Percentiles rank a stretch among this genome's conserved stretches.
phyloP scores from a whole-genome alignment of 2,888 invertebrate species.

The Julus scanicus region DNA sequence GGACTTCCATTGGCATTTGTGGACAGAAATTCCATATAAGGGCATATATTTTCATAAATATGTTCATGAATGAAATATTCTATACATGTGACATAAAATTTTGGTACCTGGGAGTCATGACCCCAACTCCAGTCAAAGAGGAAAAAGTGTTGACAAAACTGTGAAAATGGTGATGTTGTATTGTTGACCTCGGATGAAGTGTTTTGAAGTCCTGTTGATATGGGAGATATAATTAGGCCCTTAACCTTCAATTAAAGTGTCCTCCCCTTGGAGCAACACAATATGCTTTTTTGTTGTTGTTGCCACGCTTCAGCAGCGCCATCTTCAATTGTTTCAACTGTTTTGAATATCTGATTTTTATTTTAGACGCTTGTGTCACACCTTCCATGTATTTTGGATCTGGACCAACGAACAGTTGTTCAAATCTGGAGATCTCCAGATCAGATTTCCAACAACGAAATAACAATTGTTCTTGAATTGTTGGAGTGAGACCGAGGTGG shows the following conservation, averaged over 20 bases:
- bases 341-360: background rate
- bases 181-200: no score
- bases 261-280: background rate
- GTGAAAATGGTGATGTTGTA: no score
- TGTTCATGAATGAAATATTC: no score
- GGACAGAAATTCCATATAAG: no score
- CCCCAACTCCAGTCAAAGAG: no score
- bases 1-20: no score
- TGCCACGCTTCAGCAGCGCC: background rate
- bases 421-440: background rate
- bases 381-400: background rate
- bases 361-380: background rate
- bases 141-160: no score
- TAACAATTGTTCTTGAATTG: background rate
- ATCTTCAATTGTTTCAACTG: conserved; percentile 3
- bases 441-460: background rate
- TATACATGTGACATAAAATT: no score
- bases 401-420: no score
- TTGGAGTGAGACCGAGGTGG: background rate
- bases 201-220: no score
- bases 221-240: background rate
- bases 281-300: background rate
- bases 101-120: no score
- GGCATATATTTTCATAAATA: no score
- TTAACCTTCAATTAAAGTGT: background rate